Conservation (phyloP, 1,140 invertebrate genomes). For the Neodiprion lecontei region DNA sequence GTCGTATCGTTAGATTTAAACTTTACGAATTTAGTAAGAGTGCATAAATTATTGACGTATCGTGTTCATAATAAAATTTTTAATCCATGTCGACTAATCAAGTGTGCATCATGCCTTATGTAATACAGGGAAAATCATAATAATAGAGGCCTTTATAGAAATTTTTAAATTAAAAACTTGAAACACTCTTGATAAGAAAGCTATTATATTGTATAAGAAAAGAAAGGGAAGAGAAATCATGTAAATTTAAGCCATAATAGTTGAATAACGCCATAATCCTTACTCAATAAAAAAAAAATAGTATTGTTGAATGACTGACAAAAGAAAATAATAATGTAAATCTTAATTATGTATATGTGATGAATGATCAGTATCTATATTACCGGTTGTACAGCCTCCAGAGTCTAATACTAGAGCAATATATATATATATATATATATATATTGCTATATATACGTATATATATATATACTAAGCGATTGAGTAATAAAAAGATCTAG, state of each 20-base stretch:
- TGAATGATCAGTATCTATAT: background rate
- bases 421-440: conserved; percentile 43
- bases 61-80: background rate
- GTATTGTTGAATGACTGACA: conserved; percentile 46
- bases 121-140: background rate
- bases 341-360: background rate
- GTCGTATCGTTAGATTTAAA: background rate
- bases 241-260: conserved; percentile 56
- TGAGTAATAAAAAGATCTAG: conserved; percentile 34
- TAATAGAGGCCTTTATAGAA: background rate
- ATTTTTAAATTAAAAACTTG: background rate
- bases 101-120: background rate
- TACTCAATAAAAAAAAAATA: conserved; percentile 43
- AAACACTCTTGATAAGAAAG: background rate
- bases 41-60: background rate
- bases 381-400: conserved; percentile 1
- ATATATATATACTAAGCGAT: conserved; percentile 25
- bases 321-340: conserved; percentile 19
- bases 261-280: conserved; percentile 59
- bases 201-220: conserved; percentile 21
- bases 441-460: conserved; percentile 53
- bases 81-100: no score
- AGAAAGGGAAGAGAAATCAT: conserved; percentile 20
- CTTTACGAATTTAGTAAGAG: background rate
- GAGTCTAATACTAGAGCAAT: conserved; percentile 11